phyloP scores from a whole-genome alignment of 1,140 invertebrate species.

The Daktulosphaira vitifoliae region DNA sequence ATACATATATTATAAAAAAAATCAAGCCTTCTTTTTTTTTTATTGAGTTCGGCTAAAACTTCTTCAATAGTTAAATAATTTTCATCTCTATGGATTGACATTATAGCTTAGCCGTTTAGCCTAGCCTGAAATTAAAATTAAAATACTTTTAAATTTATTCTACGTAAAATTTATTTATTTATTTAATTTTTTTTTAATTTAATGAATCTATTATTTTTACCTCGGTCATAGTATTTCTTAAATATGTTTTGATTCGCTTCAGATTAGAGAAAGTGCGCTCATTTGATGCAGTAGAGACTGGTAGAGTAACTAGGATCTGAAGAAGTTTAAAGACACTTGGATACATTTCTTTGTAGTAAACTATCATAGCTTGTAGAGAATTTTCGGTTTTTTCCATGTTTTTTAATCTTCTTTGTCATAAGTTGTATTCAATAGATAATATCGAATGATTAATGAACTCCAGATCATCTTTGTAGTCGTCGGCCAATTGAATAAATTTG shows the following conservation, averaged over 20 bases:
- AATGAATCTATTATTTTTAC: no score
- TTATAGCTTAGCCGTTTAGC: no score
- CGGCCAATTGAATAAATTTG: background rate
- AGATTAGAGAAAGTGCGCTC: conserved; percentile 28
- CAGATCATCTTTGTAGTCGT: background rate
- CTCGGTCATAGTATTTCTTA: no score
- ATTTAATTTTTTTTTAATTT: no score
- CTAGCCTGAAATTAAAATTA: conserved; percentile 39
- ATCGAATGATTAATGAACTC: background rate
- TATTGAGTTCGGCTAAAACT: no score
- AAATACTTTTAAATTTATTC: no score
- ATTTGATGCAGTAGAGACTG: conserved; percentile 15
- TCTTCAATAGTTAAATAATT: no score
- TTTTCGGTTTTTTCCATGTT: background rate
- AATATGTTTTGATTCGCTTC: conserved; percentile 40
- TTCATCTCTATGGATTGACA: background rate
- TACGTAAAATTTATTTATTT: no score
- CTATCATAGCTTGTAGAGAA: background rate
- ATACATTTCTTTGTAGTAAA: background rate
- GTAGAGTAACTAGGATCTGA: background rate
- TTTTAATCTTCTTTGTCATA: background rate
- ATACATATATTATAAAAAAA: no score
- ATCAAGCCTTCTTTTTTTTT: no score
- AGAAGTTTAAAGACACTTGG: background rate
- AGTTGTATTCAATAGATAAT: background rate